Evolutionary conservation across 2,888 invertebrate species (phyloP).

Genomic region (Machimus atricapillus): DNA sequence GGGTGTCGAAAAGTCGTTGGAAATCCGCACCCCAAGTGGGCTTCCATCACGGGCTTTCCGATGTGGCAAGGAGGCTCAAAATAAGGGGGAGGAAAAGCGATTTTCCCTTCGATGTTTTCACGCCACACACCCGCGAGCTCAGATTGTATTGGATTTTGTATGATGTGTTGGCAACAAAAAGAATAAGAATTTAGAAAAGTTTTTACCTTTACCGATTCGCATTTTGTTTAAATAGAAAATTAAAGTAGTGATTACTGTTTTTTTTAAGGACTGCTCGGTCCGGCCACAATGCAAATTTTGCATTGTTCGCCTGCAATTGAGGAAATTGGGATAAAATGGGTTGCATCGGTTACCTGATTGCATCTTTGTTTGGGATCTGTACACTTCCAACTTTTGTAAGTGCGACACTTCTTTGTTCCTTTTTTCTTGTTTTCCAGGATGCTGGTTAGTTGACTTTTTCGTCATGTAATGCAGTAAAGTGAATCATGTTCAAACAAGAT

Average conservation of each 20-base stretch:
- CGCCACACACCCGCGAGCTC: background rate
- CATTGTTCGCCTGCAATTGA: slow-evolving; percentile 13
- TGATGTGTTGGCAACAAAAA: slow-evolving; percentile 47
- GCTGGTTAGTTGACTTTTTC: background rate
- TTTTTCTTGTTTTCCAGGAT: slow-evolving; percentile 19
- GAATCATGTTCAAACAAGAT: slow-evolving; percentile 32
- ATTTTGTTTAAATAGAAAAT: background rate
- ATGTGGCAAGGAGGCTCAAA: background rate
- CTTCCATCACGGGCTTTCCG: background rate
- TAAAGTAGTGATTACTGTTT: background rate
- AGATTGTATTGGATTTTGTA: slow-evolving; percentile 44
- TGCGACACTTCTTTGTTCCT: slow-evolving; percentile 41
- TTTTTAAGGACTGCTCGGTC: background rate
- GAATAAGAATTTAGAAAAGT: slow-evolving; percentile 28
- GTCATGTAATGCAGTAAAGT: slow-evolving; percentile 33
- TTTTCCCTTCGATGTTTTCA: slow-evolving; percentile 15
- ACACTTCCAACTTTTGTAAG: slow-evolving; percentile 46
- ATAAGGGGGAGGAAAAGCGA: background rate
- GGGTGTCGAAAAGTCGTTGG: background rate
- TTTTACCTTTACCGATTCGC: slow-evolving; percentile 7
- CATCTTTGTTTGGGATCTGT: slow-evolving; percentile 48
- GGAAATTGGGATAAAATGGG: slow-evolving; percentile 48
- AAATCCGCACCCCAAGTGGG: background rate
- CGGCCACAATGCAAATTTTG: slow-evolving; percentile 40
- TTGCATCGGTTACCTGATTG: slow-evolving; percentile 51